Percentiles rank a stretch among this genome's conserved stretches.
These are phyloP conservation scores for Drosophila robusta DNA, from an alignment of 2,888 invertebrate species.

Conservation along the genomic window DNA sequence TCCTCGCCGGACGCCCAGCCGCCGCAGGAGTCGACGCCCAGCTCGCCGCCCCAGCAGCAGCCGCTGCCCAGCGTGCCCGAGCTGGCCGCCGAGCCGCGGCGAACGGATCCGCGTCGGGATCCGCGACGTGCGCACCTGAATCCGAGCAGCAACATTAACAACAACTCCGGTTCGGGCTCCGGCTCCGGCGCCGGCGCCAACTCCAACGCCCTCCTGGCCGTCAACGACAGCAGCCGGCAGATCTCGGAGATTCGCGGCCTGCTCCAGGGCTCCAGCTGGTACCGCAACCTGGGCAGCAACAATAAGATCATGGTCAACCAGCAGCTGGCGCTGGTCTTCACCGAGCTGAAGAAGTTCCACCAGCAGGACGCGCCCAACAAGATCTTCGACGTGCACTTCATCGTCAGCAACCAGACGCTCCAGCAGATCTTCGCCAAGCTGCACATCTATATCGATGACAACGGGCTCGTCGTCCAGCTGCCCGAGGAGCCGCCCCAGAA, in stretches of 20 bases:
- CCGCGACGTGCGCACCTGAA: constrained; percentile 58
- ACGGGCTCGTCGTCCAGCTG: constrained; percentile 86
- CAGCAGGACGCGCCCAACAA: constrained; percentile 87
- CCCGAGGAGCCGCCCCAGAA: constrained; percentile 66
- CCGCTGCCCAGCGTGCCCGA: background rate
- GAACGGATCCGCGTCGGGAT: constrained; percentile 67
- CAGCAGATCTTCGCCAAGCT: constrained; percentile 88
- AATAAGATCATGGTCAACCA: constrained; percentile 90
- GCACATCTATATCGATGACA: constrained; percentile 87
- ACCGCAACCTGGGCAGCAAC: constrained; percentile 89
- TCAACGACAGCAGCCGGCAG: constrained; percentile 79
- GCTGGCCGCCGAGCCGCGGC: constrained; percentile 29
- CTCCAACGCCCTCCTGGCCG: background rate
- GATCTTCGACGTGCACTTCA: constrained; percentile 86
- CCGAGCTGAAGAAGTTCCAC: constrained; percentile 87
- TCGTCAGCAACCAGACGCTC: constrained; percentile 86
- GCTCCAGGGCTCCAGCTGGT: constrained; percentile 89
- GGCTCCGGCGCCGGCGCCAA: too few relatives aligned
- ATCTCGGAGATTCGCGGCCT: constrained; percentile 87
- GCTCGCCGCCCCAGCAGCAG: constrained; percentile 41
- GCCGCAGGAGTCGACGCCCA: constrained; percentile 43
- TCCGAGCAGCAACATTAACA: constrained; percentile 1
- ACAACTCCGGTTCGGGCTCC: constrained; percentile 10
- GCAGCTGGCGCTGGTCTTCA: constrained; percentile 88
- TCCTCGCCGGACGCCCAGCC: constrained; percentile 72